Conservation (phyloP, 35 echinoderm and acorn worm genomes). For the Chiridota heheva region DNA sequence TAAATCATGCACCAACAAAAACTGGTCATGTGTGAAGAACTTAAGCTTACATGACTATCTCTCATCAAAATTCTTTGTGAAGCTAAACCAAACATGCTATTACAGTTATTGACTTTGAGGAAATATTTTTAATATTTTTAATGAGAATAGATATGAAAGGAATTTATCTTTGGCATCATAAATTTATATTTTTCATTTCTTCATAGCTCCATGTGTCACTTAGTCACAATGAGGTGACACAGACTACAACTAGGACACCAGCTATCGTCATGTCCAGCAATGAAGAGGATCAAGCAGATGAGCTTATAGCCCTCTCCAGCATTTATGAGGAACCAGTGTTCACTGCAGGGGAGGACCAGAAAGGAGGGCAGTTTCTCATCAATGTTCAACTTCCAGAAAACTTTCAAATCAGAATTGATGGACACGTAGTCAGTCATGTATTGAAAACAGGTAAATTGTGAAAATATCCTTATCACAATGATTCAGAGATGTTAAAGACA, state of each 20-base stretch:
- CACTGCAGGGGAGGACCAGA: conserved; percentile 51
- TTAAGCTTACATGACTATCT: too few species aligned
- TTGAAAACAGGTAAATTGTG: conserved; percentile 19
- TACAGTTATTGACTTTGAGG: too few species aligned
- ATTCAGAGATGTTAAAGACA: background rate
- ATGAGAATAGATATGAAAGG: too few species aligned
- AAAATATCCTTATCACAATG: background rate
- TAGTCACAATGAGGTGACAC: conserved; percentile 20
- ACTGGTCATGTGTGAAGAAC: too few species aligned
- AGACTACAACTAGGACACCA: background rate
- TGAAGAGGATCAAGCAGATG: conserved; percentile 58
- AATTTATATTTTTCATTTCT: too few species aligned
- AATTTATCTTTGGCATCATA: too few species aligned
- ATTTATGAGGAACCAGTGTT: conserved; percentile 75
- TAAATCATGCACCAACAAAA: too few species aligned
- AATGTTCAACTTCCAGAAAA: conserved; percentile 39
- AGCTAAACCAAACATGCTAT: too few species aligned
- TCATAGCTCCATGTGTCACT: too few species aligned
- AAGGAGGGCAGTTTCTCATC: conserved; percentile 53
- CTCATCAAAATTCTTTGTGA: too few species aligned
- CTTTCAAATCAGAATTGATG: conserved; percentile 37
- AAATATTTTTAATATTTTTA: too few species aligned
- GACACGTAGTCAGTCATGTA: conserved; percentile 31
- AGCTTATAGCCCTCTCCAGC: conserved; percentile 61
- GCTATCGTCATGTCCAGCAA: background rate